phyloP scores from a whole-genome alignment of 2,888 invertebrate genomes.

The Drosophila longiperda region DNA sequence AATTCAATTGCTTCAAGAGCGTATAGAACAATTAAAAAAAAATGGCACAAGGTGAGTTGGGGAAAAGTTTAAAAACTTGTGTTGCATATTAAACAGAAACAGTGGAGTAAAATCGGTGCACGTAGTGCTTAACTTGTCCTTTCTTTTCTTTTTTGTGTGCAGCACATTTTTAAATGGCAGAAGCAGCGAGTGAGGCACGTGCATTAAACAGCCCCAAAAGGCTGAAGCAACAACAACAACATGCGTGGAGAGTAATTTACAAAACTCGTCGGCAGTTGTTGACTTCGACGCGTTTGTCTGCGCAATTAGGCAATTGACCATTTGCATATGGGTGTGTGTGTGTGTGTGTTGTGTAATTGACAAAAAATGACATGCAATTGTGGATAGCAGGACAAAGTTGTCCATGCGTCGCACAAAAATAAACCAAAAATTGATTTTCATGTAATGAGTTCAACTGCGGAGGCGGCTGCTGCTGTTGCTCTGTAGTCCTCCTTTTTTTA shows the following conservation, averaged over 20 bases:
- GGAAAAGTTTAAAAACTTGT: constrained; percentile 52
- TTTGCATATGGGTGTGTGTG: constrained; percentile 13
- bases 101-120: constrained; percentile 43
- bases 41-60: constrained; percentile 31
- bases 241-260: constrained; percentile 75
- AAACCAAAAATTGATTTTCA: constrained; percentile 77
- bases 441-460: constrained; percentile 75
- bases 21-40: constrained; percentile 55
- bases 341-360: constrained; percentile 61
- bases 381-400: constrained; percentile 30
- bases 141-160: constrained; percentile 31
- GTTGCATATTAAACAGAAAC: constrained; percentile 62
- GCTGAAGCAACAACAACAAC: constrained; percentile 51
- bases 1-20: constrained; percentile 65
- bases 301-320: constrained; percentile 77
- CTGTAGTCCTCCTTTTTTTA: constrained; percentile 25
- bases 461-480: constrained; percentile 2
- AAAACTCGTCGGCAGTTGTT: constrained; percentile 70
- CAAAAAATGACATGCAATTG: constrained; percentile 70
- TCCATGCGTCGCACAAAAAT: constrained; percentile 57
- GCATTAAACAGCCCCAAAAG: constrained; percentile 77
- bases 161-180: constrained; percentile 75
- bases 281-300: constrained; percentile 75
- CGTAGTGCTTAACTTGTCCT: constrained; percentile 53
- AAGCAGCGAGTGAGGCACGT: constrained; percentile 68